Conservation (phyloP, 2,113 vertebrate species). For the Vulpes ferrilata region DNA sequence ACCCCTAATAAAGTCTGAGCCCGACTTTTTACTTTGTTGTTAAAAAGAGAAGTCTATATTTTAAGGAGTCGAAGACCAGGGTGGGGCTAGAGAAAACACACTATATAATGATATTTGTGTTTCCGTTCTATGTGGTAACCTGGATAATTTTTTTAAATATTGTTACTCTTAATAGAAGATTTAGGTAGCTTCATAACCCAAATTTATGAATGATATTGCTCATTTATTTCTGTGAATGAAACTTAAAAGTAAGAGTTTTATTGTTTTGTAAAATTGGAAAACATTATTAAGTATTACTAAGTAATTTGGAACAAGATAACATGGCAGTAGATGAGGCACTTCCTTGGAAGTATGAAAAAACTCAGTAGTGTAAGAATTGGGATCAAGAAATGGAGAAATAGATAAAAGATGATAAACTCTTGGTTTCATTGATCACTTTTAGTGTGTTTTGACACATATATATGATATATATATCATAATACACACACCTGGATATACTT, state of each 20-base stretch:
- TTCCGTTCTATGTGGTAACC: not conserved
- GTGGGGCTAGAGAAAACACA: not conserved
- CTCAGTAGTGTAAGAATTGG: not conserved
- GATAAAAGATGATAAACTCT: not conserved
- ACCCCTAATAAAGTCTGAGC: not conserved
- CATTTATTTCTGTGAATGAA: not conserved
- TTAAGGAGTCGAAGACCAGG: not conserved
- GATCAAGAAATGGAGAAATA: constrained; percentile 37
- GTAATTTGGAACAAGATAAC: not conserved
- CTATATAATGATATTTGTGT: not conserved
- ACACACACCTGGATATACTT: not conserved
- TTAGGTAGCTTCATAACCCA: constrained; percentile 21
- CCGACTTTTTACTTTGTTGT: not conserved
- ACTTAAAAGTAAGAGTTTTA: not conserved
- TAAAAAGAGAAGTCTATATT: not conserved
- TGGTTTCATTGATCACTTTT: not conserved
- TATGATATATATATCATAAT: not conserved
- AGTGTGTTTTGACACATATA: not conserved
- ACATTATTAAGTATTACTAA: too few species aligned
- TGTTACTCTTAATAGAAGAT: constrained; percentile 3
- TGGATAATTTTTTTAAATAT: not conserved
- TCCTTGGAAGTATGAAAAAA: constrained; percentile 50
- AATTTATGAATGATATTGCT: not conserved
- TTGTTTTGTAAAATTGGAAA: not conserved
- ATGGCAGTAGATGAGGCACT: not conserved